Percentiles rank a stretch among this genome's conserved stretches.
Conservation (phyloP, 64 coral and sea anemone genomes). For the Platygyra sinensis region DNA sequence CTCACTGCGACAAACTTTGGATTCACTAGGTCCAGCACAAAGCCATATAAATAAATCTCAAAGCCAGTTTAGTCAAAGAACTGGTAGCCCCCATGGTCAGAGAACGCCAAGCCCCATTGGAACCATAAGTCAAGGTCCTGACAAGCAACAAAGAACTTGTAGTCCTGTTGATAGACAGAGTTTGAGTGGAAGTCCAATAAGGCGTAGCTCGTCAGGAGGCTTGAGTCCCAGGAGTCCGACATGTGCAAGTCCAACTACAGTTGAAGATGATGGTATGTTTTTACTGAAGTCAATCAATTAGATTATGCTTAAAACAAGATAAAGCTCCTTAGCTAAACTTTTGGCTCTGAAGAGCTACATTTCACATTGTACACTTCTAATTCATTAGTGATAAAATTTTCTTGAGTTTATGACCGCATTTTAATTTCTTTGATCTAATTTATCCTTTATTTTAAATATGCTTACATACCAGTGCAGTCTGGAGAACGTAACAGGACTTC, state of each 20-base stretch:
- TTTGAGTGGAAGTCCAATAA: constrained; percentile 32
- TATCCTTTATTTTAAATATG: no score
- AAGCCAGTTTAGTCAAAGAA: constrained; percentile 14
- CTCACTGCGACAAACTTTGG: not conserved
- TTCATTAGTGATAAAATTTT: no score
- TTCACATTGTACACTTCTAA: no score
- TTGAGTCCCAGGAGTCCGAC: constrained; percentile 53
- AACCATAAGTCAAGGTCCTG: not conserved
- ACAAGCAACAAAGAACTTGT: not conserved
- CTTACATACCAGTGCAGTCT: no score
- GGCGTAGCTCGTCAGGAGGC: constrained; percentile 46
- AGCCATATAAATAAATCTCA: not conserved
- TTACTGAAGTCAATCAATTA: not conserved
- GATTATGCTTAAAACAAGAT: no score
- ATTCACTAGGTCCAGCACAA: not conserved
- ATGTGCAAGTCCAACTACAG: constrained; percentile 21
- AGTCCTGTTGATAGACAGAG: constrained; percentile 29
- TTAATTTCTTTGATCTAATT: no score
- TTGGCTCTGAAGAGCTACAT: no score
- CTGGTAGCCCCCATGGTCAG: constrained; percentile 28
- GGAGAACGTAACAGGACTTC: no score
- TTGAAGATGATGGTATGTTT: constrained; percentile 52
- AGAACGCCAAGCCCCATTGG: constrained; percentile 48
- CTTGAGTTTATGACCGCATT: no score
- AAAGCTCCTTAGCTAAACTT: no score